phyloP scores from a whole-genome alignment of 1,140 invertebrate species.

The Himalopsyche phryganea region DNA sequence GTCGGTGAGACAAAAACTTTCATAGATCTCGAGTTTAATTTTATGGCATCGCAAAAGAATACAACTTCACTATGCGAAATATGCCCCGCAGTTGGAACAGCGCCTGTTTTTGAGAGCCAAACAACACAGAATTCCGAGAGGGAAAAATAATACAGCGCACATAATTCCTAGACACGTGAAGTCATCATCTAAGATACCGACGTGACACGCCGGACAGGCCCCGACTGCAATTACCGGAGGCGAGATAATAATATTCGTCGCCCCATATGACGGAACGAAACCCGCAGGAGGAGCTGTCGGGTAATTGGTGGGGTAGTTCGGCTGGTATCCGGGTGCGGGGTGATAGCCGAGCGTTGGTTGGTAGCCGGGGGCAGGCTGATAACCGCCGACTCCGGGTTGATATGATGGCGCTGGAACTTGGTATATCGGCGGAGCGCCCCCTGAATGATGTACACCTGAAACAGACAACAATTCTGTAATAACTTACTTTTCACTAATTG shows the following conservation, averaged over 20 bases:
- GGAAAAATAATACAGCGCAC: constrained; percentile 84
- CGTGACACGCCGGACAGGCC: constrained; percentile 77
- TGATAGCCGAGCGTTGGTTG: constrained; percentile 24
- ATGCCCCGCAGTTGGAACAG: constrained; percentile 81
- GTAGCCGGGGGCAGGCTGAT: constrained; percentile 39
- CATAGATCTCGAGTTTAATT: too few relatives aligned
- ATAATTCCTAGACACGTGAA: constrained; percentile 76
- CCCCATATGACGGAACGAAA: constrained; percentile 50
- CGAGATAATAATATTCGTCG: constrained; percentile 44
- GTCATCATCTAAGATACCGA: constrained; percentile 81
- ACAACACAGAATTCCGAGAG: constrained; percentile 79
- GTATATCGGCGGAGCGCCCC: constrained; percentile 11
- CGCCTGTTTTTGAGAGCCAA: constrained; percentile 71
- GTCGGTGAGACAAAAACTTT: too few relatives aligned
- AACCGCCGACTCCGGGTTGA: constrained; percentile 39
- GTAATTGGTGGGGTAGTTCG: constrained; percentile 32
- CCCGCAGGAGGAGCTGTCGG: constrained; percentile 33
- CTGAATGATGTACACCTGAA: constrained; percentile 14
- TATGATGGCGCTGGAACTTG: constrained; percentile 42
- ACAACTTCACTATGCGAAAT: constrained; percentile 64
- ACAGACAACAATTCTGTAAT: not conserved
- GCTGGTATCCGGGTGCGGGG: constrained; percentile 41
- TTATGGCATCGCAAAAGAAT: too few relatives aligned
- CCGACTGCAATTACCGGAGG: constrained; percentile 58
- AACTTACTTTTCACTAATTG: too few relatives aligned